Conservation (phyloP, 2,797 vertebrate species). For the Todus mexicanus region DNA sequence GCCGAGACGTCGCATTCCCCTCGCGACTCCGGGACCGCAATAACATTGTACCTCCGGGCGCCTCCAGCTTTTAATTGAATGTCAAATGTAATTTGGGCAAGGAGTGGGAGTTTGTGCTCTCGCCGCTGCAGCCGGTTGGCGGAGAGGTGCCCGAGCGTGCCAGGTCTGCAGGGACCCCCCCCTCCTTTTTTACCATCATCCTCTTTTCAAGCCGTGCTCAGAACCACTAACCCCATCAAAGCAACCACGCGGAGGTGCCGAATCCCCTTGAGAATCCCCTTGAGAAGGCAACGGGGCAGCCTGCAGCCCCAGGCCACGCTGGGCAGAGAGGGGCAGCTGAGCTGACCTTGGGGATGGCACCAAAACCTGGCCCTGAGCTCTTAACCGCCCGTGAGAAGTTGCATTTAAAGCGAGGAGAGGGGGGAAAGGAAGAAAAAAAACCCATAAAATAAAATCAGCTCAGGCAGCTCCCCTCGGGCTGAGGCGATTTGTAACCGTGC, state of each 20-base stretch:
- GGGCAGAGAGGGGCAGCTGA: neutral
- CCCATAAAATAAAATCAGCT: neutral
- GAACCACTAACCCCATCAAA: neutral
- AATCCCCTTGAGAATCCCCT: neutral
- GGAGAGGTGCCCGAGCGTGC: neutral
- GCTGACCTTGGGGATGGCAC: neutral
- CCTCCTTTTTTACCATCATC: neutral
- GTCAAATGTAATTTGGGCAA: constrained; percentile 66
- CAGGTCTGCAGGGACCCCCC: neutral
- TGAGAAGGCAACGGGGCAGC: neutral
- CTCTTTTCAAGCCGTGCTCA: fast-evolving
- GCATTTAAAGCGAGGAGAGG: neutral
- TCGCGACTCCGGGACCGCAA: neutral
- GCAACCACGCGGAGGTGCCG: fast-evolving
- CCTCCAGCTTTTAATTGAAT: constrained; percentile 58
- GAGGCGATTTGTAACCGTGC: constrained; percentile 19
- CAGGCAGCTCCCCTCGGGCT: neutral
- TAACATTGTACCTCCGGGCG: constrained; percentile 11
- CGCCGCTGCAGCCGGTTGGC: neutral
- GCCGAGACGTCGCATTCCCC: neutral
- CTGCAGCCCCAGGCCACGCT: neutral
- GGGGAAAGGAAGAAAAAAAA: neutral
- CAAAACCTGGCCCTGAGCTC: fast-evolving
- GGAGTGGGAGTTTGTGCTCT: neutral
- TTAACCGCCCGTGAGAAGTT: fast-evolving